phyloP scores from a whole-genome alignment of 2,113 vertebrate species.

The Sigmodon hispidus region DNA sequence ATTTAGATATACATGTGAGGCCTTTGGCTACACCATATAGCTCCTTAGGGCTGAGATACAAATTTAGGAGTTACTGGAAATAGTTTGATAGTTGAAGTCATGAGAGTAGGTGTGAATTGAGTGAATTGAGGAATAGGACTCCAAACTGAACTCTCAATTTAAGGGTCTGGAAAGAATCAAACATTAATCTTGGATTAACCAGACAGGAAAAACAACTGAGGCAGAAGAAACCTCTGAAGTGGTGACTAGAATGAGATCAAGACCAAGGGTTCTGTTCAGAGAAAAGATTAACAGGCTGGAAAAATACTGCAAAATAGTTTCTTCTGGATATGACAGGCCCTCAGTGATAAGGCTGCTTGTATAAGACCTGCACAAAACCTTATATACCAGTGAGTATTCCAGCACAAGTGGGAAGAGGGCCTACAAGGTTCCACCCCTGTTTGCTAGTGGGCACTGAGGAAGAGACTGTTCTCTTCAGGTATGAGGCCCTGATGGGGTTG shows the following conservation, averaged over 20 bases:
- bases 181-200: neutral
- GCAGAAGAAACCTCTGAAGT: neutral
- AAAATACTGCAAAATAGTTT: neutral
- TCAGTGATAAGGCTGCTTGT: neutral
- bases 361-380: neutral
- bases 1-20: neutral
- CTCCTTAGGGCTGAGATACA: neutral
- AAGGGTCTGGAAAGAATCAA: neutral
- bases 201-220: neutral
- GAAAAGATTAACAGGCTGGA: neutral
- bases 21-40: neutral
- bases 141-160: neutral
- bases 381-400: neutral
- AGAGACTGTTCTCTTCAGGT: neutral
- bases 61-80: neutral
- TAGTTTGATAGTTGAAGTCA: slow-evolving; percentile 12
- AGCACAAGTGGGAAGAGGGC: neutral
- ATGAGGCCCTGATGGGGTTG: neutral
- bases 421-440: neutral
- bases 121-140: neutral
- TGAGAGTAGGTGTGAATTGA: neutral
- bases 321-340: neutral
- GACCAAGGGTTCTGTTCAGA: neutral
- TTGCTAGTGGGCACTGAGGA: neutral
- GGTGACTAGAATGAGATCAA: neutral